These are phyloP conservation scores for Zaprionus nigranus DNA, from an alignment of 1,140 invertebrate genomes.

Conservation along the genomic window DNA sequence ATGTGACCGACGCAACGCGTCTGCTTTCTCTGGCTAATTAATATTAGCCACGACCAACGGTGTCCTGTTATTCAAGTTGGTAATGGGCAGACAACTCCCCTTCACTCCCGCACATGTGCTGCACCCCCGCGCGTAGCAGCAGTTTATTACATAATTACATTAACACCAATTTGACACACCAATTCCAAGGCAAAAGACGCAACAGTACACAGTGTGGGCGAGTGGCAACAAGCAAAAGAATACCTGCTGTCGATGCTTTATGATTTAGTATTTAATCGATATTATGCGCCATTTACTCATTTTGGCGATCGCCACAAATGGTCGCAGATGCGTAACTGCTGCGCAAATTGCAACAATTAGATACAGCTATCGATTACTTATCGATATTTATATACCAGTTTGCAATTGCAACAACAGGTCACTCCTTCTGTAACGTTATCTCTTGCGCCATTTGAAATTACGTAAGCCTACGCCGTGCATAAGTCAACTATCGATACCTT, in stretches of 20 bases:
- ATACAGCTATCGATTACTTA: too few species aligned
- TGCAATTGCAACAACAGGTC: too few species aligned
- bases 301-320: too few species aligned
- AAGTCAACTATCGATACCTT: neutral
- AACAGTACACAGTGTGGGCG: neutral
- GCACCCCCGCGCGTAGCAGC: conserved; percentile 39
- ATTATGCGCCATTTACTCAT: too few species aligned
- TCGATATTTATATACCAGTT: too few species aligned
- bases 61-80: conserved; percentile 55
- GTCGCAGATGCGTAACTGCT: too few species aligned
- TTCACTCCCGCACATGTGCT: conserved; percentile 29
- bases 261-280: neutral
- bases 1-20: neutral
- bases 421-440: too few species aligned
- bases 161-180: conserved; percentile 62
- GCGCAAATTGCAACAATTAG: too few species aligned
- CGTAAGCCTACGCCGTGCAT: too few species aligned
- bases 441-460: too few species aligned
- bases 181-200: conserved; percentile 9
- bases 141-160: conserved; percentile 79
- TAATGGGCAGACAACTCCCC: conserved; percentile 27
- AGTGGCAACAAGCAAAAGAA: neutral
- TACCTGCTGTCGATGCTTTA: neutral
- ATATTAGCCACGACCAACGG: conserved; percentile 72
- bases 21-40: conserved; percentile 60